Evolutionary conservation across 2,888 invertebrate genomes (phyloP), one percentile per base, ranked within the genome.

Genomic region (Atethmia centrago): DNA sequence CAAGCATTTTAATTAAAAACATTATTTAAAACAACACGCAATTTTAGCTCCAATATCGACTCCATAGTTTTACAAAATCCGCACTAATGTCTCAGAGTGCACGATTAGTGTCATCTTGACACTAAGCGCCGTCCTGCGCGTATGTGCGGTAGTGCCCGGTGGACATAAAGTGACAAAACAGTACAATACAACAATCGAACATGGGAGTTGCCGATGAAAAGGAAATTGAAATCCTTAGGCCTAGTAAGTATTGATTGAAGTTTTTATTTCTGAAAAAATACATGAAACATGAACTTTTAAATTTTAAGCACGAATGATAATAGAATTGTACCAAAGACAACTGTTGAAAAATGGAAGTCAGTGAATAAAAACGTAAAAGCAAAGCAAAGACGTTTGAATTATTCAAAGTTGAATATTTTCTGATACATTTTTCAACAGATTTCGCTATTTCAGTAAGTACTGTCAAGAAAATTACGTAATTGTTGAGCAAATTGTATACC

Each of bases 191-290:
- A n/a, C 40, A 31, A 68, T 59, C 55, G 58, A 87, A 75, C 14
- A 90, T 90, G 90, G 88, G 86, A 45, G 83, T 83, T 7, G 72
- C 71, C 28, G 80, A 81, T 8, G 81, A 86, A 51, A 84, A 79
- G 42, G 85, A 86, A 66, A 87, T 85, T 83, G 85, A 85, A 67
- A 85, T 83, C 83, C 62, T 89, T 65, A 88, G 89, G 74, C 92
- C 92, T 40, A 88, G 92, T 92, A 82, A 87, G 91, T 92, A 56
- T 65, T 40, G n/a, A 53, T 62, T 21, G 2, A 63, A 55, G 16
- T 64, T 19, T 31, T 31, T 36, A 0, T 63, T 49, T 9, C 21
- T n/a, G 3, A 31, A 63, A 31, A 19, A 42, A 25, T 42, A 19
- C 3, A 12, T 62, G 7, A 62, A 19, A 28, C 3, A 55, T 55